phyloP scores from a whole-genome alignment of 2,797 vertebrate species.

The Bradypus variegatus region DNA sequence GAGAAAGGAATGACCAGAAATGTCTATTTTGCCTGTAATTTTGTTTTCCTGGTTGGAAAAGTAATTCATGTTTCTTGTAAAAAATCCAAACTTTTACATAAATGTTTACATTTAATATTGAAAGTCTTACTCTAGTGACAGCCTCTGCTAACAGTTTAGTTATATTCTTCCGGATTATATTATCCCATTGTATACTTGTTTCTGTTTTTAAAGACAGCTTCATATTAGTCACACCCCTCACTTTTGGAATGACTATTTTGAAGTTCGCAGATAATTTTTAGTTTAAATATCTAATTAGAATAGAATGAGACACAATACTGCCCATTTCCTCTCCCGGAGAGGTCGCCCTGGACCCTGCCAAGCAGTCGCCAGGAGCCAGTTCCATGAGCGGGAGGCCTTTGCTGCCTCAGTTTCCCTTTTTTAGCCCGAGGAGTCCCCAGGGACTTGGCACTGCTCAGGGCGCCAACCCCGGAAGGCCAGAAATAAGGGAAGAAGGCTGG shows the following conservation, averaged over 20 bases:
- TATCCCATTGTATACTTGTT: not conserved
- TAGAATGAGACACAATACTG: not conserved
- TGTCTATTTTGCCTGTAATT: not conserved
- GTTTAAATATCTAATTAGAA: not conserved
- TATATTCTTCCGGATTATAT: not conserved
- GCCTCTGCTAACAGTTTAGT: not conserved
- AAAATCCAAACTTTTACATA: not conserved
- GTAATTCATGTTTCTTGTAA: not conserved
- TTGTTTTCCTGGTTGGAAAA: not conserved
- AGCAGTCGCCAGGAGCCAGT: not conserved
- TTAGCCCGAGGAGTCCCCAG: too few species aligned
- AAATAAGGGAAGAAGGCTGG: not conserved
- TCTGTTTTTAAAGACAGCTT: constrained; percentile 33
- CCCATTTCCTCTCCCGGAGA: not conserved
- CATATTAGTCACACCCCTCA: not conserved
- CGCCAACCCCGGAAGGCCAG: not conserved
- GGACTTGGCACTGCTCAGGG: not conserved
- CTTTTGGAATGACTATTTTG: not conserved
- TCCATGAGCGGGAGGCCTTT: not conserved
- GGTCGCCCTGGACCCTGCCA: not conserved
- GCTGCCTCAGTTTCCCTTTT: not conserved
- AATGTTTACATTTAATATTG: not conserved
- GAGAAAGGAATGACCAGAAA: not conserved
- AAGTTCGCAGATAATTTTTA: not conserved
- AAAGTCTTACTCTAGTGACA: not conserved